Evolutionary conservation across 2,797 vertebrate genomes (phyloP), one percentile per base, ranked within the genome.

Genomic region (Merluccius polli): DNA sequence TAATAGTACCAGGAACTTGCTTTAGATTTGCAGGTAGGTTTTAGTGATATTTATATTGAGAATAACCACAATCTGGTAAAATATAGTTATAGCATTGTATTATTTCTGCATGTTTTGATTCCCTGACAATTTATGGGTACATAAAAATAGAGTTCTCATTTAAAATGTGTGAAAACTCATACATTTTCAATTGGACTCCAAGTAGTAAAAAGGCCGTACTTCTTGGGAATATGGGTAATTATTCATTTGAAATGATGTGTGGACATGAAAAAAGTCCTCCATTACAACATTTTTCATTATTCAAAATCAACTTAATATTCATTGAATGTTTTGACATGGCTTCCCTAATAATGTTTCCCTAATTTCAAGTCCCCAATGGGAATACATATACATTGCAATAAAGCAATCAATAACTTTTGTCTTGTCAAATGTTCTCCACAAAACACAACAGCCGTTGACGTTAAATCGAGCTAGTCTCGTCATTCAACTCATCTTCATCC

Each of bases 281-380:
- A 89, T 84, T 82, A 85, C 88, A 90, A 86, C 74, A 86, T 73
- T 32, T 73, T 74, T 75, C 76, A 76, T 30, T 78, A 78, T 79
- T 69, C 35, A n/a, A 36, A 13, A 1, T 71, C 83, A 83, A 71
- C 82, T 88, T 85, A 84, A 84, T 87, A 88, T 87, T 87, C 83
- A 88, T 84, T 80, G 77, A 88, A 80, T 87, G 74, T 76, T 81
- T 85, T 82, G 87, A 87, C 87, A 87, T 87, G 87, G 84, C 41
- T 80, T 77, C 78, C 78, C 67, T n/a, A n/a, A 8, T 18, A 52
- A 52, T n/a, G 18, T 52, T 13, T 52, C 48, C 21, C 48, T 52
- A 21, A 7, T 21, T 52, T 38, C 59, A 71, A 82, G 69, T 80
- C 52, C 80, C 65, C 38, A 83, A 83, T 82, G 72, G 27, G 18